Base-by-base conservation (phyloP, 2,797 vertebrate species). In the Neopelma chrysocephalum region DNA sequence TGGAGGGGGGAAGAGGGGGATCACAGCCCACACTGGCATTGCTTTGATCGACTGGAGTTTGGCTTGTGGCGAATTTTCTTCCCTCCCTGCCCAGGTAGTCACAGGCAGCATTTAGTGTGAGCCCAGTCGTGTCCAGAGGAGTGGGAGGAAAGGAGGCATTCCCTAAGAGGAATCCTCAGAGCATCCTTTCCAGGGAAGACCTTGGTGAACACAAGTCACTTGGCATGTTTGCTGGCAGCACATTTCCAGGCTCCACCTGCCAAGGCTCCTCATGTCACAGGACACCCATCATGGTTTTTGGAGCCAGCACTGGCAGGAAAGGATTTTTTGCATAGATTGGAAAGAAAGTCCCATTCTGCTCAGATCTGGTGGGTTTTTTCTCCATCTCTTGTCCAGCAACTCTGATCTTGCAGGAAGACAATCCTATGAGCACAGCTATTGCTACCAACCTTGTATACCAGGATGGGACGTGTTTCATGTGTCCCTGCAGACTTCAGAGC, bases 401-500 rank as follows among this genome's bases (percentile, higher is more conserved):
- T 20, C 78, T 66, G 75, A 9, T 6, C 60, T 16, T 21, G 43
- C 56, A 75, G 80, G 54, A 60, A 31, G 84, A 34, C 54, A n/a
- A 27, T 13, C 9, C 57, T 9, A 12, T 0, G 47, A 69, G 82
- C 70, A n/a, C 54, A 43, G 12, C 43, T 42, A 10, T 18, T 42
- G 66, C 86, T 79, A 19, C 71, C 50, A 53, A 18, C 23, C 18
- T 9, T 5, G 40, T 1, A 2, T 7, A 26, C 40, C n/a, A 25
- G 0, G 2, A 31, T 4, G 21, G 54, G 51, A 11, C 36, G 42
- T 0, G 6, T 34, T 78, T 79, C 20, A 2, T 2, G 11, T 3
- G 4, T 7, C 72, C 65, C 16, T 42, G 56, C 64, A 58, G 66
- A 16, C 38, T 6, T 29, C 57, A 38, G 53, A 42, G 81, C 77